Evolutionary conservation across 2,113 vertebrate genomes (phyloP), one percentile per base, ranked within the genome.

Genomic region (Machaerirhynchus nigripectus): DNA sequence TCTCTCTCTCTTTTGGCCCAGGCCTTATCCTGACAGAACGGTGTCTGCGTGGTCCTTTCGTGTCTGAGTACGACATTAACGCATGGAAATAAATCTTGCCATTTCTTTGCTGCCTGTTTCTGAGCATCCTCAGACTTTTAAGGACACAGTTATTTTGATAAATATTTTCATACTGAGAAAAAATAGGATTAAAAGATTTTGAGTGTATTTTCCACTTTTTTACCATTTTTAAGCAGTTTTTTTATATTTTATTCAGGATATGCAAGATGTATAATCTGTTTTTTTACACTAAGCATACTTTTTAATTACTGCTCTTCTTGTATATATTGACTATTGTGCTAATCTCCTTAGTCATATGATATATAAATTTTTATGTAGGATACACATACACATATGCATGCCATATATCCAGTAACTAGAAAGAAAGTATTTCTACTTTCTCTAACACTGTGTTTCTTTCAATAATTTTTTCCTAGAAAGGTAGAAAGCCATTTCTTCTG

Each of bases 401-500:
- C 13, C 20, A 14, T 40, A 6, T 33, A 50, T 37, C 35, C 81
- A 52, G 9, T 63, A 74, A 71, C 9, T 52, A 44, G 14, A 80
- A 83, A 11, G 7, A 84, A 76, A 67, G 0, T 64, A 33, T 68
- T 81, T 83, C 59, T 83, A 21, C 57, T 68, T 79, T n/a, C 37
- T 57, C 10, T 95, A 88, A 95, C 37, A 21, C 16, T 59, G 9
- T 55, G 3, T 68, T 70, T 63, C 46, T 89, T 90, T 67, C 27
- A 19, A 13, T 86, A 86, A 50, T 35, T 95, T 5, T 94, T 94
- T 98, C 97, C 84, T 97, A 99, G 99, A 98, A 96, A 90, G 99
- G 98, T 71, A 98, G 97, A 94, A 97, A 95, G 59, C 95, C 98
- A 16, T 99, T 99, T 97, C 97, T 98, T 74, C 84, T 98, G 96